A percentile compares a stretch with the other conserved stretches of the same genome.
phyloP scores from a whole-genome alignment of 2,888 invertebrate genomes.

The Anorthoa munda region DNA sequence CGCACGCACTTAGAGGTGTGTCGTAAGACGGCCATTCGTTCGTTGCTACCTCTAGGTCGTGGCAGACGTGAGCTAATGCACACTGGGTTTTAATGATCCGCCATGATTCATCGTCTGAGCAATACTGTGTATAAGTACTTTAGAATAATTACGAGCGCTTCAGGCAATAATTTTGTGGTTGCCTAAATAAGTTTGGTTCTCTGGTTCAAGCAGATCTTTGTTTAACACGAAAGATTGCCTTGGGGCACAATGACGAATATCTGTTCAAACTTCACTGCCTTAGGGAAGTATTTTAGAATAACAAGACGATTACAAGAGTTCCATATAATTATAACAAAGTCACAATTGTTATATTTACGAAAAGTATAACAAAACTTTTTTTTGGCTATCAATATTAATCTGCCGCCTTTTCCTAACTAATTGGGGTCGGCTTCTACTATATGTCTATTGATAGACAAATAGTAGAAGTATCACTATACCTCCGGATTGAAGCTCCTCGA shows the following conservation, averaged over 20 bases:
- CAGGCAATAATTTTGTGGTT: neutral
- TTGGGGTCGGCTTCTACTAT: no score
- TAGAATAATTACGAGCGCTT: neutral
- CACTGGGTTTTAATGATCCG: constrained; percentile 7
- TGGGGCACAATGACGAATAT: neutral
- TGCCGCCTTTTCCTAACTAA: no score
- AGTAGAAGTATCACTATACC: no score
- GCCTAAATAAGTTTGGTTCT: no score
- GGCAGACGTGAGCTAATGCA: constrained; percentile 11
- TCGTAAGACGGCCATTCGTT: constrained; percentile 17
- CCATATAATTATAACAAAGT: no score
- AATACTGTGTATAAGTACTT: neutral
- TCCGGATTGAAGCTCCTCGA: no score
- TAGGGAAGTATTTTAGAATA: no score
- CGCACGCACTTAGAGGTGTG: neutral
- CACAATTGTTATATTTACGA: no score
- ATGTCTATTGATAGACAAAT: no score
- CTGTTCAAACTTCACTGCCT: neutral
- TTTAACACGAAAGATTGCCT: neutral
- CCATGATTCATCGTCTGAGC: neutral
- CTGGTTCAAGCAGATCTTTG: neutral
- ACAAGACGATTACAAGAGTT: no score
- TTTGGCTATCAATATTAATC: no score
- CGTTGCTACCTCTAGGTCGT: constrained; percentile 20
- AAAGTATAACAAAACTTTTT: no score